Evolutionary conservation across 2,797 vertebrate genomes (phyloP).

Genomic region (Gallinago solitaria): DNA sequence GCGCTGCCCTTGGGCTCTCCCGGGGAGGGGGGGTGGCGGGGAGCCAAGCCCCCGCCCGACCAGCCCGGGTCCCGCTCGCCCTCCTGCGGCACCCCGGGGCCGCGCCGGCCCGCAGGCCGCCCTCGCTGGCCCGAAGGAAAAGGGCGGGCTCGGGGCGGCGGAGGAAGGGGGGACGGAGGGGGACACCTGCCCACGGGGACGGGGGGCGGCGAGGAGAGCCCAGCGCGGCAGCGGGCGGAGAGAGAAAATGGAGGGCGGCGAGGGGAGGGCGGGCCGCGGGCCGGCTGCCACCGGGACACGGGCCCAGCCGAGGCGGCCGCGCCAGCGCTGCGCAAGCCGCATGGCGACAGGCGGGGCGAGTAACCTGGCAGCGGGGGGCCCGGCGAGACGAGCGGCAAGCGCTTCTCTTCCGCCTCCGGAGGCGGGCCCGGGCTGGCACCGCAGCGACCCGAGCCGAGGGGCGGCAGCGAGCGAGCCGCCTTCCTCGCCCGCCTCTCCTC

Average conservation of each 20-base stretch:
- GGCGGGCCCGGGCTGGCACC: not conserved
- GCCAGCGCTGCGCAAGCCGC: not conserved
- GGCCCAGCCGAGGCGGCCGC: not conserved
- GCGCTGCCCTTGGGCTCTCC: not conserved
- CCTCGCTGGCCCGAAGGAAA: too few relatives aligned
- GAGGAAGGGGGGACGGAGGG: rapidly evolving
- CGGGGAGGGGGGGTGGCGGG: not conserved
- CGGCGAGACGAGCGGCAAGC: not conserved
- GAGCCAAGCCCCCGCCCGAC: not conserved
- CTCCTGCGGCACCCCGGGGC: not conserved
- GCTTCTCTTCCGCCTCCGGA: not conserved
- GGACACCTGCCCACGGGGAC: not conserved
- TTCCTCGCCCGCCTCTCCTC: not conserved
- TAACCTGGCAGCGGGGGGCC: too few relatives aligned
- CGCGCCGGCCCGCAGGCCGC: not conserved
- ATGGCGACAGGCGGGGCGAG: not conserved
- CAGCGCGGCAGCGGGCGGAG: not conserved
- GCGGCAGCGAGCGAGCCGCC: too few relatives aligned
- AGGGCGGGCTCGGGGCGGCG: not conserved
- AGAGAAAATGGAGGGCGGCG: not conserved
- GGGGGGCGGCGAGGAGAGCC: too few relatives aligned
- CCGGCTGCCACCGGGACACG: not conserved
- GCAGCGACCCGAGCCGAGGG: too few relatives aligned
- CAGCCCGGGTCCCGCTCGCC: not conserved
- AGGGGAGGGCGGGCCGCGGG: not conserved